phyloP scores from a whole-genome alignment of 2,113 vertebrate species.

The Istiophorus platypterus region DNA sequence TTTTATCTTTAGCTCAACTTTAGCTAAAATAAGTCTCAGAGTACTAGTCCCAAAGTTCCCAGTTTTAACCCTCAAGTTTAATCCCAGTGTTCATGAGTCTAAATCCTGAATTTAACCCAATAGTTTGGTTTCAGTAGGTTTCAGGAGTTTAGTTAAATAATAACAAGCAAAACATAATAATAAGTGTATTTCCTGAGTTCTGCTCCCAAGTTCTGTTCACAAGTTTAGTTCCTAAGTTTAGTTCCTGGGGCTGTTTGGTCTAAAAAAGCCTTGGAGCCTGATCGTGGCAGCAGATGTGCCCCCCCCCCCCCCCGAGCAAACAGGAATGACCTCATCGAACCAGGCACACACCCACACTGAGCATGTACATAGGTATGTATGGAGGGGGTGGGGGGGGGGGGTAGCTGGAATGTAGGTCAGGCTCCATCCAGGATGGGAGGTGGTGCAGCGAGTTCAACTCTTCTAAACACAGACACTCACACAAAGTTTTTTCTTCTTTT shows the following conservation, averaged over 20 bases:
- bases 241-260: background rate
- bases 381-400: conserved; percentile 11
- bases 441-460: background rate
- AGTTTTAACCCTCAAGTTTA: no score
- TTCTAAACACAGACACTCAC: background rate
- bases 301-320: conserved; percentile 30
- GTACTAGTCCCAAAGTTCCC: no score
- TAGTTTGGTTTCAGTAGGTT: background rate
- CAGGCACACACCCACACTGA: conserved; percentile 27
- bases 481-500: background rate
- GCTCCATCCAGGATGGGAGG: background rate
- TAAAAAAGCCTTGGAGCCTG: background rate
- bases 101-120: no score
- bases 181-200: background rate
- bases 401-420: conserved; percentile 65
- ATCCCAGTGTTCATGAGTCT: no score
- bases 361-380: background rate
- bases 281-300: conserved; percentile 34
- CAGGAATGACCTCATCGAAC: conserved; percentile 26
- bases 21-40: no score
- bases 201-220: background rate
- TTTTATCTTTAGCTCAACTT: no score
- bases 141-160: background rate
- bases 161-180: no score
- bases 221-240: background rate